phyloP scores from a whole-genome alignment of 2,888 invertebrate genomes.

The Caenorhabditis sp. region DNA sequence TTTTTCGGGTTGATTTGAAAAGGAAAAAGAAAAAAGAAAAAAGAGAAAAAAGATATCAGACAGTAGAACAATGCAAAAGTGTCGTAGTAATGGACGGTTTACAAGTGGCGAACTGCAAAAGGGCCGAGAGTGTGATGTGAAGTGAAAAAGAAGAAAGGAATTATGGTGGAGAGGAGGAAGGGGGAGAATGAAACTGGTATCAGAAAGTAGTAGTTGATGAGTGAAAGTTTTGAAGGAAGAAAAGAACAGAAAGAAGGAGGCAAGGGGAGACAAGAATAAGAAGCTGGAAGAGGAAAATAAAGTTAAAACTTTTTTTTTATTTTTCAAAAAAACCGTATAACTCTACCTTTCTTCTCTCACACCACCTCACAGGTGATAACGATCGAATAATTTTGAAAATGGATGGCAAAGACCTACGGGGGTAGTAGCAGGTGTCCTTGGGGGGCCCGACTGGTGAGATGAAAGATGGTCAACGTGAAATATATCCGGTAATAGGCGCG shows the following conservation, averaged over 20 bases:
- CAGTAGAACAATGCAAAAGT: too few relatives aligned
- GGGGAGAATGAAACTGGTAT: constrained; percentile 51
- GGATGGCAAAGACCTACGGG: too few relatives aligned
- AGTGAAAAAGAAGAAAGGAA: constrained; percentile 32
- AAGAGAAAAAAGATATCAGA: background rate
- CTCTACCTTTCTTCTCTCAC: too few relatives aligned
- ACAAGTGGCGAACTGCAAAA: constrained; percentile 56
- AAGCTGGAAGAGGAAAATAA: background rate
- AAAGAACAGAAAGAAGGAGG: constrained; percentile 1
- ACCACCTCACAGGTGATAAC: too few relatives aligned
- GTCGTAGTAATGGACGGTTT: constrained; percentile 23
- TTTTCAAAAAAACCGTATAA: constrained; percentile 27
- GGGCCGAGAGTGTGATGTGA: constrained; percentile 40
- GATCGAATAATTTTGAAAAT: constrained; percentile 36
- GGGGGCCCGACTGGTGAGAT: too few relatives aligned
- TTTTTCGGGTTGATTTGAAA: background rate
- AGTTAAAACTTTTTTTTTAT: too few relatives aligned
- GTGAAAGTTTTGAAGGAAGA: constrained; percentile 41
- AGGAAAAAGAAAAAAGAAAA: background rate
- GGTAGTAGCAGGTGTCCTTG: constrained; percentile 62
- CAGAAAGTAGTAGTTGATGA: constrained; percentile 45
- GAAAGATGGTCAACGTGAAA: constrained; percentile 43
- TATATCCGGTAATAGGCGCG: constrained; percentile 66
- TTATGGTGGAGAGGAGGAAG: constrained; percentile 3
- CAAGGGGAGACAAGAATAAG: constrained; percentile 29